These are phyloP conservation scores for Caenorhabditis sp. DNA, from an alignment of 2,888 invertebrate species.

Conservation along the genomic window DNA sequence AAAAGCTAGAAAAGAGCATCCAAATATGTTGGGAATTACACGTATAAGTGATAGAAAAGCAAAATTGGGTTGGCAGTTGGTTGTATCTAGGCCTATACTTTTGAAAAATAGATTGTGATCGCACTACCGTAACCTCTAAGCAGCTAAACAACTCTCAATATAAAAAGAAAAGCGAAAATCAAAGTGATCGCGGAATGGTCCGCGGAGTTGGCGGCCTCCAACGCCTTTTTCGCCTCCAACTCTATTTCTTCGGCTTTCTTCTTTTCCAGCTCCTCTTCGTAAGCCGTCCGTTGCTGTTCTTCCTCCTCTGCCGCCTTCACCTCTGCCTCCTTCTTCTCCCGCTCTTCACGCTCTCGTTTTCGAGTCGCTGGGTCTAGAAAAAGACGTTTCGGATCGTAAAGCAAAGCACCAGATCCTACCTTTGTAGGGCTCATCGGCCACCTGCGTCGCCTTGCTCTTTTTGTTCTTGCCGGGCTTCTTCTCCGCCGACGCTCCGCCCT, in stretches of 20 bases:
- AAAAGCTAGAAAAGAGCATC: conserved; percentile 23
- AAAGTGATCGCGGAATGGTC: too few relatives aligned
- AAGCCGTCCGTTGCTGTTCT: conserved; percentile 48
- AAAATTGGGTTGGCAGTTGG: too few relatives aligned
- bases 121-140: too few relatives aligned
- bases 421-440: conserved; percentile 68
- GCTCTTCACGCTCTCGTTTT: conserved; percentile 63
- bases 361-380: conserved; percentile 63
- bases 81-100: conserved; percentile 3
- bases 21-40: conserved; percentile 45
- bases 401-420: conserved; percentile 22
- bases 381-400: neutral
- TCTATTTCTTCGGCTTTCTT: conserved; percentile 39
- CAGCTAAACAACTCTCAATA: neutral
- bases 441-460: conserved; percentile 44
- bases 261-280: conserved; percentile 47
- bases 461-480: conserved; percentile 46
- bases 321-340: conserved; percentile 61
- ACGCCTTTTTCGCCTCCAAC: conserved; percentile 33
- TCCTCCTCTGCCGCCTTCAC: conserved; percentile 50
- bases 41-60: conserved; percentile 24
- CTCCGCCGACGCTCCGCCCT: conserved; percentile 15
- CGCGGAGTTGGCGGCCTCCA: too few relatives aligned
- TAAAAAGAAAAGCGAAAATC: neutral
- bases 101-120: too few relatives aligned